These are phyloP conservation scores for Diabrotica balteata DNA, from an alignment of 2,888 invertebrate species.

Conservation along the genomic window DNA sequence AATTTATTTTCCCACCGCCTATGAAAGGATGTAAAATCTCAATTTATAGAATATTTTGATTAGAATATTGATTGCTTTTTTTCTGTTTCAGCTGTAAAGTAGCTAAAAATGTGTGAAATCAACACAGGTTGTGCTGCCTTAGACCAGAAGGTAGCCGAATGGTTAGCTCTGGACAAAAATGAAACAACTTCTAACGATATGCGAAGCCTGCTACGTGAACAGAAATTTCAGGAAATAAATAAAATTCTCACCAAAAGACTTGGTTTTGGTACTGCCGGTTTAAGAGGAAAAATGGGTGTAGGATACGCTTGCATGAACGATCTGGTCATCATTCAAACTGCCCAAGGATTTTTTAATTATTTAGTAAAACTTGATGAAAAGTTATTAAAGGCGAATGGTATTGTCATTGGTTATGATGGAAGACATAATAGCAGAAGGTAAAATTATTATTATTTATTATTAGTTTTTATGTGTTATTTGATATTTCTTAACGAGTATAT, in stretches of 20 bases:
- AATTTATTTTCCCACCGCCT: too few relatives aligned
- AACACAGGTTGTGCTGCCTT: slow-evolving; percentile 51
- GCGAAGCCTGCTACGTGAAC: slow-evolving; percentile 63
- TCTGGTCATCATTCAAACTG: slow-evolving; percentile 92
- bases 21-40: too few relatives aligned
- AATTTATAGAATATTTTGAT: too few relatives aligned
- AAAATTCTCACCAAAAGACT: slow-evolving; percentile 74
- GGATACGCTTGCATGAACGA: slow-evolving; percentile 97
- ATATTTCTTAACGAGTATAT: too few relatives aligned
- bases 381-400: slow-evolving; percentile 70
- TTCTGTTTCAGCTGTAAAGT: neutral
- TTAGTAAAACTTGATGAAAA: slow-evolving; percentile 68
- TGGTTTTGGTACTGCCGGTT: slow-evolving; percentile 91
- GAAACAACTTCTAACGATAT: slow-evolving; percentile 71
- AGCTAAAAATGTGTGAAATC: slow-evolving; percentile 7
- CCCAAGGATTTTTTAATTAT: slow-evolving; percentile 86
- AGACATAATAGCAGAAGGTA: slow-evolving; percentile 89
- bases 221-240: slow-evolving; percentile 67
- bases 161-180: slow-evolving; percentile 81
- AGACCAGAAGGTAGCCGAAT: slow-evolving; percentile 72
- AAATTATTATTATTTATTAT: too few relatives aligned
- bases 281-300: slow-evolving; percentile 91
- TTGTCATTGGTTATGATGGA: slow-evolving; percentile 93
- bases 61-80: neutral
- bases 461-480: too few relatives aligned